Conservation (phyloP, 1,140 invertebrate genomes). For the Zaprionus camerounensis region DNA sequence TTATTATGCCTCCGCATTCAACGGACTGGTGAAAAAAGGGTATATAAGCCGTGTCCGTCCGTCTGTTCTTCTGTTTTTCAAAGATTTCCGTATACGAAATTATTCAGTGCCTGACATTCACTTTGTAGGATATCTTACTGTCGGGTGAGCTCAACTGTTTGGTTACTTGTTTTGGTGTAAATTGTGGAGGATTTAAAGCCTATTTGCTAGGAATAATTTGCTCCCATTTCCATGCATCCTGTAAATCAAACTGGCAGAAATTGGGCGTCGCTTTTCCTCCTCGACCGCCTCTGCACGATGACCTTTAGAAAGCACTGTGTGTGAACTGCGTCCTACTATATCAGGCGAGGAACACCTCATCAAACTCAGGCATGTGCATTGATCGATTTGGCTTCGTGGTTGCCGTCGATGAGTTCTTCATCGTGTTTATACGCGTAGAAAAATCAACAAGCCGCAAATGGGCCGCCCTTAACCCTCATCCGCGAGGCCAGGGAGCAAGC, state of each 20-base stretch:
- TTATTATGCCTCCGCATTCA: too few relatives aligned
- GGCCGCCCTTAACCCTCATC: constrained; percentile 32
- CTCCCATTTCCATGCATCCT: background rate
- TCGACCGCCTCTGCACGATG: constrained; percentile 8
- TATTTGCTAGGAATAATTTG: background rate
- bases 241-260: constrained; percentile 20
- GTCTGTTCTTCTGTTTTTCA: too few relatives aligned
- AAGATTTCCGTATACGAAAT: too few relatives aligned
- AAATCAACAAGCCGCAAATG: constrained; percentile 80
- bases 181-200: background rate
- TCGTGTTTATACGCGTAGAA: constrained; percentile 73
- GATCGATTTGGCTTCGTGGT: background rate
- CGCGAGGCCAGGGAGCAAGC: constrained; percentile 4
- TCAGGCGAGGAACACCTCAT: background rate
- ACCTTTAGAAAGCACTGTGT: constrained; percentile 8
- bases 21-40: too few relatives aligned
- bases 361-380: background rate
- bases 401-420: constrained; percentile 19
- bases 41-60: too few relatives aligned
- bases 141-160: too few relatives aligned
- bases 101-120: too few relatives aligned
- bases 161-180: background rate
- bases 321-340: constrained; percentile 7
- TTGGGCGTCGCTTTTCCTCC: background rate
- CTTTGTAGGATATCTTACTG: too few relatives aligned